Base-by-base conservation (phyloP, 2,113 vertebrate species). In the Rhizomys pruinosus region DNA sequence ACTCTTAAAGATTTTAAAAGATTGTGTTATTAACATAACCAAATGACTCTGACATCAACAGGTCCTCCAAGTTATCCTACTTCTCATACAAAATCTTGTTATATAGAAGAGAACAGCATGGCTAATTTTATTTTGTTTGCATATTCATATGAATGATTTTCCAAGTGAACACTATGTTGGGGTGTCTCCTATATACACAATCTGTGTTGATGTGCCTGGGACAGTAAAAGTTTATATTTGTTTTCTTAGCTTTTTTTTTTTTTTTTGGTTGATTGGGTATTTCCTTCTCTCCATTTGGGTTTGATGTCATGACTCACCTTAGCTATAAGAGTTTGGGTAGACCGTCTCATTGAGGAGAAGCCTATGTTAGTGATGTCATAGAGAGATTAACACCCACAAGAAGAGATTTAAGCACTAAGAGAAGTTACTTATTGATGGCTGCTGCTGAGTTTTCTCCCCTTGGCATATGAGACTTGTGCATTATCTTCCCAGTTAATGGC, bases 241-340 rank as follows among this genome's bases (percentile, higher is more conserved):
- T 7, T 77, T 29, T 57, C 16, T 23, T 69, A 34, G 47, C 44
- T 3, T 39, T 12, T n/a, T 37, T 59, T 3, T 39, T 12, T n/a
- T 37, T 59, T 15, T 22, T 55, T 13, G 47, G 47, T 52, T 52
- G 11, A 39, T 39, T 3, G 0, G 44, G 68, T 13, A 44, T 19
- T 88, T 32, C 27, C 7, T 73, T 32, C 25, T 74, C 84, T 11
- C 69, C 39, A 12, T 9, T 59, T 5, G 32, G 39, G 0, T 37
- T 81, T 34, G 37, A 44, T 79, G 37, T 27, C 29, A 37, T 8
- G 0, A 7, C 64, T 64, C 47, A 34, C 16, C 17, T 5, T 22
- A n/a, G 39, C 4, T 13, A 1, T 9, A 23, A 13, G 11, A 12
- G 3, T 1, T 11, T 32, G 15, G 13, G 8, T 7, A 17, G 52